Evolutionary conservation across 2,888 invertebrate species (phyloP), one percentile per base, ranked within the genome.

Genomic region (Argyra leucocephala): DNA sequence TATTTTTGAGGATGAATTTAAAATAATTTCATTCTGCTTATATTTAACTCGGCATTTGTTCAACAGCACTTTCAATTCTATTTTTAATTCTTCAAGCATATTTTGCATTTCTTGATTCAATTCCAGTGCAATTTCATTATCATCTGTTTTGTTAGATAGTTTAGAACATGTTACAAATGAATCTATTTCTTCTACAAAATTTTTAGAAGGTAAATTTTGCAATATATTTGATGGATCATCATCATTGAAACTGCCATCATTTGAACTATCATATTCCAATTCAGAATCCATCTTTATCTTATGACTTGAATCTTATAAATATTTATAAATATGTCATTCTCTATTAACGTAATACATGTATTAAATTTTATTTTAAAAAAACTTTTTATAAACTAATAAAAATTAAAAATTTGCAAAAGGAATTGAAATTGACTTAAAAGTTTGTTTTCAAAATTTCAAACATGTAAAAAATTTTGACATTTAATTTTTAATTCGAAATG

Each of bases 81-180:
- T 24, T 3, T 71, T 70, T 4, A 75, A 66, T 15, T 70, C 63
- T 3, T 71, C 63, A n/a, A 79, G 66, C n/a, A 72, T 70, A 0
- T 67, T 65, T 58, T 76, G 76, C 67, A 78, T 67, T 58, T 72
- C 70, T 63, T 70, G 71, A 67, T 78, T 79, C 0, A 76, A 60
- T 26, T 23, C 10, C 22, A 78, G 66, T 0, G 76, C 74, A 65
- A 73, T 74, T 31, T 69, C 69, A 66, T 66, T 62, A 12, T 2
- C 18, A 18, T 48, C 18, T 18, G 1, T 1, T 2, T n/a, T 2
- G 15, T 48, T 15, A 48, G 9, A 15, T 7, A 10, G 5, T 48
- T 18, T 15, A 1, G 48, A 2, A 3, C 18, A 1, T 48, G 3
- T n/a, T 48, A 48, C 1, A 48, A 15, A 9, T n/a, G 5, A 15